Evolutionary conservation across 2,797 vertebrate genomes (phyloP), one percentile per base, ranked within the genome.

Genomic region (Acipenser ruthenus): DNA sequence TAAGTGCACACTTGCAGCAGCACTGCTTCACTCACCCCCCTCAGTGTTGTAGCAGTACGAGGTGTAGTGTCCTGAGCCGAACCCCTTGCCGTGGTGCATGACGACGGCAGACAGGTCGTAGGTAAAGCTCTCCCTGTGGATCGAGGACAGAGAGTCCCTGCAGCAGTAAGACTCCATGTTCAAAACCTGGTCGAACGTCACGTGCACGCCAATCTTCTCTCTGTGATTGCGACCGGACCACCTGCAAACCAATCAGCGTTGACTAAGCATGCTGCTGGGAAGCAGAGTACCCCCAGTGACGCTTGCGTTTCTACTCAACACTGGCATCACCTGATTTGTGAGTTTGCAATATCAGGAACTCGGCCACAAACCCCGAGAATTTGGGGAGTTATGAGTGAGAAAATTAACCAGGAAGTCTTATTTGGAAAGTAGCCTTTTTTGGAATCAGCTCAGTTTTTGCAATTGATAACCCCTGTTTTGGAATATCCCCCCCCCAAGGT

Each of bases 11-110:
- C 23, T 37, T 37, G 23, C 23, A 37, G 23, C 23, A 37, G 23
- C 23, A 37, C 23, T 37, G 2, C 23, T 37, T 37, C 83, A 83
- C 94, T 92, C 87, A 98, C 96, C 96, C 89, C 96, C 96, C 90
- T 99, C 96, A 37, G 96, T 98, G 82, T 98, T 99, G 92, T 96
- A 99, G 92, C 96, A 99, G 91, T 98, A 99, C 83, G 96, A 95
- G 72, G 96, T 99, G 90, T 99, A 99, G 93, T 99, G 96, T 87
- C 96, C 96, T 89, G 96, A 97, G 93, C 96, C 96, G 73, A 99
- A 99, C 74, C 96, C 96, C 92, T 98, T 98, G 69, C 96, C 96
- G 72, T 99, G 96, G 80, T 99, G 96, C 96, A 99, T 99, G 80
- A 99, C 96, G 76, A 99, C 96, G 77, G 96, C 96, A 74, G 96